These are phyloP conservation scores for Diaprepes abbreviatus DNA, from an alignment of 2,888 invertebrate species.

Conservation along the genomic window DNA sequence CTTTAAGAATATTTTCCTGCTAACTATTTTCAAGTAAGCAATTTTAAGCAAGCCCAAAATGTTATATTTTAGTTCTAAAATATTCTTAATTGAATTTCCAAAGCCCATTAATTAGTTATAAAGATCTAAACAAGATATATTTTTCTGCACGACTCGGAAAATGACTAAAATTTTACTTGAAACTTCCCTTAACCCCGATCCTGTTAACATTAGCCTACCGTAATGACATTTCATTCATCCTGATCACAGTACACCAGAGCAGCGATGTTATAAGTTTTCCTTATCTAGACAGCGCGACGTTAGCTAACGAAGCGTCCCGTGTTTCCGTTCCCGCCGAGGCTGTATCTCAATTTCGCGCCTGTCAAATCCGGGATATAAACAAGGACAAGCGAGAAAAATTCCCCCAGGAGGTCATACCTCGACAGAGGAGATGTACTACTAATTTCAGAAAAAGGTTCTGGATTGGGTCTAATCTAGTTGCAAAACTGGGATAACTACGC, in stretches of 20 bases:
- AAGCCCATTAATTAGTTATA: no score
- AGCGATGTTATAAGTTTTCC: constrained; percentile 42
- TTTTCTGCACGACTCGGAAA: no score
- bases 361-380: constrained; percentile 47
- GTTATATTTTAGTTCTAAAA: no score
- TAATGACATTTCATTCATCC: constrained; percentile 20
- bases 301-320: constrained; percentile 42
- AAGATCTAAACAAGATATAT: no score
- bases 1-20: no score
- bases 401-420: constrained; percentile 42
- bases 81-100: no score
- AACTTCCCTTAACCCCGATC: neutral
- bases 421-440: constrained; percentile 12
- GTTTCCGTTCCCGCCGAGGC: constrained; percentile 41
- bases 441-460: neutral
- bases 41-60: no score
- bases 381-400: constrained; percentile 47
- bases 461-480: neutral
- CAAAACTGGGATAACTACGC: no score
- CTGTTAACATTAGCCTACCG: neutral
- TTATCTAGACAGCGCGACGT: constrained; percentile 36
- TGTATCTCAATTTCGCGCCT: constrained; percentile 47
- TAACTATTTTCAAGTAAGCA: no score
- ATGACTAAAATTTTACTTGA: no score
- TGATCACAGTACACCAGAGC: constrained; percentile 12